Evolutionary conservation across 1,140 invertebrate species (phyloP), one percentile per base, ranked within the genome.

Genomic region (Proctacanthus coquilletti): DNA sequence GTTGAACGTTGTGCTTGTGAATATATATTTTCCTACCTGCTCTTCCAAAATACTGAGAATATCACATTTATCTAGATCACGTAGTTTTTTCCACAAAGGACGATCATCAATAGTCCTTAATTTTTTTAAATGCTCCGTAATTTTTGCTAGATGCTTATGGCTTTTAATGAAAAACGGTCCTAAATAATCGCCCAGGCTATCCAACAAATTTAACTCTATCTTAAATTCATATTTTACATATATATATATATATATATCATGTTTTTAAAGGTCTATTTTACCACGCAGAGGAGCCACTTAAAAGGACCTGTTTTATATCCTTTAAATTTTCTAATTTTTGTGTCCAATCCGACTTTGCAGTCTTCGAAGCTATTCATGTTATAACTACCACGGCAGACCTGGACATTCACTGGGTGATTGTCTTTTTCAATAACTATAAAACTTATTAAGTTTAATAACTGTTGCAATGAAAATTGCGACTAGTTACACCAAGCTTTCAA

Each of bases 361-460:
- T 51, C 38, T 42, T 57, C 54, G 11, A 57, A 57, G 3, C 35
- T 32, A 35, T 52, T 57, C 10, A 55, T 30, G 32, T 50, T 44
- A 18, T 57, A 53, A 0, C 57, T 27, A 0, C 44, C 45, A 43
- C 57, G 48, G 18, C 41, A 49, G 14, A 51, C 21, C n/a, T 50
- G 23, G 8, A 27, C 8, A 13, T 27, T 27, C 13, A 27, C 23
- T 13, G 23, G 23, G 13, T 27, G 23, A 27, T 27, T 27, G 13
- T 27, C 23, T 8, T 27, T 13, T 9, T 27, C 13, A 13, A 27
- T 8, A 9, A 13, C 23, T 27, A 27, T 9, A 27, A 27, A 27
- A 13, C 8, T 8, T 9, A 13, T n/a, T n/a, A n/a, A n/a, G n/a
- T n/a, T n/a, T n/a, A n/a, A n/a, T n/a, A n/a, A n/a, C n/a, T n/a